A percentile compares a stretch with the other conserved stretches of the same genome.
Evolutionary conservation across 2,797 vertebrate species (phyloP).

Genomic region (Propithecus deckenii): DNA sequence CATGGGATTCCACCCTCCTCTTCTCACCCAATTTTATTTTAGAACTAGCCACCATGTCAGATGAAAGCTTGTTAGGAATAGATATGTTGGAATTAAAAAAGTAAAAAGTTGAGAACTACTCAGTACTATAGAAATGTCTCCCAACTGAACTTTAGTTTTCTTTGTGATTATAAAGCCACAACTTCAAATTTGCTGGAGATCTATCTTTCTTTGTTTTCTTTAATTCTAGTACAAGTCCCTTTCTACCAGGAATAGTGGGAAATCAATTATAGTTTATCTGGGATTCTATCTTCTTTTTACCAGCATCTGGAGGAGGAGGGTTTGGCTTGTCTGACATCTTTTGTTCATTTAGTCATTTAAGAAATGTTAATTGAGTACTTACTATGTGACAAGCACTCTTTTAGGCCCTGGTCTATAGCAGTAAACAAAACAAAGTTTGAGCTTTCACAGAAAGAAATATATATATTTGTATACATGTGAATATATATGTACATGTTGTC

Average conservation of each 20-base stretch:
- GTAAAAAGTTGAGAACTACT: neutral
- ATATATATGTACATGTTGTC: neutral
- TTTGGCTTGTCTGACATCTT: neutral
- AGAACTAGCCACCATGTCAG: neutral
- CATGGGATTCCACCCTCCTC: neutral
- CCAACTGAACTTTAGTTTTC: neutral
- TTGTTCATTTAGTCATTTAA: neutral
- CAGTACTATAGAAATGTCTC: neutral
- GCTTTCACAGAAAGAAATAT: neutral
- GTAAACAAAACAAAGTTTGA: neutral
- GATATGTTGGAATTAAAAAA: neutral
- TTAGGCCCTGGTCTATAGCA: neutral
- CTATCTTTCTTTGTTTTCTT: neutral
- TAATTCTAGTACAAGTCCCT: neutral
- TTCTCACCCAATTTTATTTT: neutral
- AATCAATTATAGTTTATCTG: neutral
- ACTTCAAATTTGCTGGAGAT: neutral
- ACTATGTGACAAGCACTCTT: neutral
- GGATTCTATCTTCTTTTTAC: neutral
- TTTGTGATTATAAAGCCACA: conserved; percentile 19
- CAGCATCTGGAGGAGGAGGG: neutral
- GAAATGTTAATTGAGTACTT: neutral
- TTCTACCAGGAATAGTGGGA: neutral
- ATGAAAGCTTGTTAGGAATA: neutral
- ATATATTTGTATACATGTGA: neutral